Base-by-base conservation (phyloP, 1,140 invertebrate genomes). In the Calycopis cecrops region DNA sequence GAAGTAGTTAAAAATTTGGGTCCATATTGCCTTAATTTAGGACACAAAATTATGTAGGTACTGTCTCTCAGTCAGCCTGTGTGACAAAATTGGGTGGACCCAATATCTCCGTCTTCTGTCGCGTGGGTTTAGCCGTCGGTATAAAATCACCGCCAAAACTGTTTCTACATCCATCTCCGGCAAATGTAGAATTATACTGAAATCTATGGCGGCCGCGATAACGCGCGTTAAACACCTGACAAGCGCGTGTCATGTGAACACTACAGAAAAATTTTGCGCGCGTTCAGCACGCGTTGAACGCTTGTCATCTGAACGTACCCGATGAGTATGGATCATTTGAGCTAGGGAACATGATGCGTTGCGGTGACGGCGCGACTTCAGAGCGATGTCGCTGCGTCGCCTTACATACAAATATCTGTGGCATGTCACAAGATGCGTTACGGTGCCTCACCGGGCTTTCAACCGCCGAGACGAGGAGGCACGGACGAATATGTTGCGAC, bases 51-150 rank as follows among this genome's bases (percentile, higher is more conserved):
- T 11, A 57, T 53, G 44, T n/a, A n/a, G n/a, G n/a, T 57, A 61
- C 54, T 57, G 59, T 17, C 50, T 53, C 53, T 61, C 35, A 57
- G 54, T 65, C 49, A 70, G 59, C 52, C 59, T 44, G 44, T 65
- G 62, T 52, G 58, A 18, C 63, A 69, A 53, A 60, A 67, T 59
- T 62, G 57, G 59, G 62, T 67, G 65, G 55, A 62, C 55, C n/a
- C n/a, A n/a, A n/a, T n/a, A n/a, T n/a, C n/a, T n/a, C n/a, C n/a
- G n/a, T n/a, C n/a, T n/a, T n/a, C n/a, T n/a, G n/a, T n/a, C n/a
- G n/a, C n/a, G n/a, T n/a, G n/a, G 11, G 9, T 60, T 63, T 53
- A 44, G 33, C 58, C 53, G 52, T 60, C 14, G 18, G 52, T 63
- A 63, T 63, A 63, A 59, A 38, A 67, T 58, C 57, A 63, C 53